Base-by-base conservation (phyloP, 2,888 invertebrate species). In the Ganaspis brasiliensis region DNA sequence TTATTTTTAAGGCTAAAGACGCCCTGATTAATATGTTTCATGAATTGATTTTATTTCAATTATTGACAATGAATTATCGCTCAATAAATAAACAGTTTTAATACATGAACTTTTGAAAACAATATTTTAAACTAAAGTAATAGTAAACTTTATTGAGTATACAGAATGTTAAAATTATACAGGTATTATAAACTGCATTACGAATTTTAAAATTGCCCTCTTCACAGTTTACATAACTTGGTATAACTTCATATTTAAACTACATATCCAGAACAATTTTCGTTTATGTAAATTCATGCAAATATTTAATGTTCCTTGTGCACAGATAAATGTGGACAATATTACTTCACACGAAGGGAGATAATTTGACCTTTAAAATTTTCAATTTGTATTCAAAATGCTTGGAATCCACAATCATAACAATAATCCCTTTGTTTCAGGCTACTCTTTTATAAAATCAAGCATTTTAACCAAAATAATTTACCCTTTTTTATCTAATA, bases 261-360 rank as follows among this genome's bases (percentile, higher is more conserved):
- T 5, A 40, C 16, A 12, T 55, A 21, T 40, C 21, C 21, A 37
- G 21, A 14, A 19, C 10, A 16, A 35, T 40, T 63, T 63, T 40
- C 63, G 14, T 63, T 63, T 63, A 63, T 63, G 40, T 21, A 63
- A 40, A 63, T 63, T 37, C 37, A 40, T 63, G 14, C 37, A 37
- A 63, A 63, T 63, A 14, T 63, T 63, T 40, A 40, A 63, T 67
- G 45, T 8, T 67, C 40, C 63, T 24, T 67, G 14, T 24, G 40
- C 6, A 24, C 8, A 67, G 63, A 45, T 67, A 67, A 67, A 67
- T 45, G 6, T 67, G 12, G 19, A 24, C 63, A 67, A 45, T n/a
- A 67, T 45, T 67, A 45, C 37, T 67, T 67, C 21, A 67, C 24
- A 67, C 40, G 8, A 40, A 37, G 40, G 24, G 40, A n/a, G 37